A percentile compares a stretch with the other conserved stretches of the same genome.
phyloP scores from a whole-genome alignment of 2,888 invertebrate species.

The Julus scandinavius region DNA sequence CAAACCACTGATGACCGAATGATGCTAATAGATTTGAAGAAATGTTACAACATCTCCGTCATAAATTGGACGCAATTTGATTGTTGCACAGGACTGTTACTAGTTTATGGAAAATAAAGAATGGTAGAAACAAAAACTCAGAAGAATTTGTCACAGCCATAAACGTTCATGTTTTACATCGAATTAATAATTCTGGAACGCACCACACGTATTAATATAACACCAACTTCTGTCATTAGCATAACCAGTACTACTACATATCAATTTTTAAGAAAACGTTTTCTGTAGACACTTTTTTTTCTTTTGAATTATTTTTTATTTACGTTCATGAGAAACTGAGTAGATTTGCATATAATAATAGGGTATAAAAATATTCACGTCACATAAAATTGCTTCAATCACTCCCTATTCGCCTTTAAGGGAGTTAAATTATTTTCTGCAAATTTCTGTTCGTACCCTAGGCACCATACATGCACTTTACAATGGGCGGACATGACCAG shows the following conservation, averaged over 20 bases:
- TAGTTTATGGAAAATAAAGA: background rate
- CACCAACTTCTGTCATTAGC: too few relatives aligned
- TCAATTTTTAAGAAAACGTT: background rate
- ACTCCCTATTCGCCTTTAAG: constrained; percentile 23
- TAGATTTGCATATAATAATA: constrained; percentile 9
- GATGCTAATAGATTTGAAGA: constrained; percentile 10
- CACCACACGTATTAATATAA: too few relatives aligned
- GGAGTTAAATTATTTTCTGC: constrained; percentile 27
- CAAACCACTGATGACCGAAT: background rate
- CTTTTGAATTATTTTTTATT: background rate
- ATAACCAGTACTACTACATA: too few relatives aligned
- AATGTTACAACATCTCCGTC: background rate
- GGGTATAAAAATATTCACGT: background rate
- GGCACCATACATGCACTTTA: constrained; percentile 27
- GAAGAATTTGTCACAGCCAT: too few relatives aligned
- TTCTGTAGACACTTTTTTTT: background rate
- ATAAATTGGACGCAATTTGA: background rate
- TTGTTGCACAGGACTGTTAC: background rate
- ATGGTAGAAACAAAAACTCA: background rate
- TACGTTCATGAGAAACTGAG: background rate
- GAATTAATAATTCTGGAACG: background rate
- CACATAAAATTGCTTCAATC: constrained; percentile 27
- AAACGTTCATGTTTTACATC: too few relatives aligned
- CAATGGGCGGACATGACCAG: constrained; percentile 33
- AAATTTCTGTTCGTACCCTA: background rate